These are phyloP conservation scores for Zygothrica quintamaculata DNA, from an alignment of 2,888 invertebrate species.

Conservation along the genomic window DNA sequence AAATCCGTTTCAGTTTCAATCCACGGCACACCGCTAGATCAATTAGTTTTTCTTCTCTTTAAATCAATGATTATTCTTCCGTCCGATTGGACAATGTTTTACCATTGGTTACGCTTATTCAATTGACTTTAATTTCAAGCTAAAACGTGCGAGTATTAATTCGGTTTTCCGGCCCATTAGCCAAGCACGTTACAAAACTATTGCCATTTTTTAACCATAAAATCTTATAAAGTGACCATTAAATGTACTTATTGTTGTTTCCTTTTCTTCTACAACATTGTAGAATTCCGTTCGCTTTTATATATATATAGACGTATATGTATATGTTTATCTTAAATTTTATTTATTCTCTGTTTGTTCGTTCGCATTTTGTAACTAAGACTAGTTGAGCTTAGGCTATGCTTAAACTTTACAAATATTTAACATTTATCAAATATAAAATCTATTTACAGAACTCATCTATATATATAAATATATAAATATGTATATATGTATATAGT, in stretches of 20 bases:
- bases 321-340: constrained; percentile 62
- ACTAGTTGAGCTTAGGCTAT: constrained; percentile 68
- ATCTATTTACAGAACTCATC: constrained; percentile 69
- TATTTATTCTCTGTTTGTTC: constrained; percentile 63
- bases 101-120: no score
- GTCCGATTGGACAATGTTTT: no score
- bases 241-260: background rate
- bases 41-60: no score
- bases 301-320: no score
- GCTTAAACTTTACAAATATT: constrained; percentile 69
- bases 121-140: background rate
- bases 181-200: background rate
- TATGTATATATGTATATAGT: constrained; percentile 31
- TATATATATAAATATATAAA: constrained; percentile 3
- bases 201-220: background rate
- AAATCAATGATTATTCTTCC: no score
- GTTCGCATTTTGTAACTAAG: constrained; percentile 73
- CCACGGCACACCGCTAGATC: no score
- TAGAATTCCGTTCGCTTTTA: constrained; percentile 36
- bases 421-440: constrained; percentile 66
- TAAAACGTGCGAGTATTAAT: background rate
- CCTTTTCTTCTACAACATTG: background rate
- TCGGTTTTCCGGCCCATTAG: constrained; percentile 1
- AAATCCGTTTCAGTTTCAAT: no score
- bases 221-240: background rate